Conservation (phyloP, 2,888 invertebrate species). For the Hydraecia micacea region DNA sequence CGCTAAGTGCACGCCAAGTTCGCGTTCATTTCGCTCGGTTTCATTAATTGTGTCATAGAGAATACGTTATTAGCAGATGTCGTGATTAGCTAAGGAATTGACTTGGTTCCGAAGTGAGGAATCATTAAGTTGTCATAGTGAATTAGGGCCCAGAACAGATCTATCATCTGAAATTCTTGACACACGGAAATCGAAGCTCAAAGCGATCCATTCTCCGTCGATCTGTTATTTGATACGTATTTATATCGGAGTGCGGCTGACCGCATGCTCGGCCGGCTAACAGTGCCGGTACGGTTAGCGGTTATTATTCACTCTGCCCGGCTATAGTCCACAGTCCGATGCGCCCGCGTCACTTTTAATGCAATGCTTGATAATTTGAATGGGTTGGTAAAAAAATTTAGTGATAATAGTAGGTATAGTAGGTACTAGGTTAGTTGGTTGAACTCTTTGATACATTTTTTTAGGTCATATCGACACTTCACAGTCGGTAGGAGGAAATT, state of each 20-base stretch:
- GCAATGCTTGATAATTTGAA: slow-evolving; percentile 44
- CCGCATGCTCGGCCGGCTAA: slow-evolving; percentile 58
- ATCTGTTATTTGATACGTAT: slow-evolving; percentile 54
- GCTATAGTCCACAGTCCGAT: slow-evolving; percentile 43
- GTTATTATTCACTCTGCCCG: slow-evolving; percentile 41
- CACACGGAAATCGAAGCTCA: slow-evolving; percentile 37
- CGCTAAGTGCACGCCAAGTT: too few species aligned
- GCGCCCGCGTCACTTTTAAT: slow-evolving; percentile 47
- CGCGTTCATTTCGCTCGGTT: too few species aligned
- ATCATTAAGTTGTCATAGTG: too few species aligned
- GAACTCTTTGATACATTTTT: background rate
- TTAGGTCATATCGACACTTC: background rate
- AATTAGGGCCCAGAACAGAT: background rate
- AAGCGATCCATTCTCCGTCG: slow-evolving; percentile 8
- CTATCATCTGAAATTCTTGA: background rate
- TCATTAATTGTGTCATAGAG: too few species aligned
- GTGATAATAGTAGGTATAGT: background rate
- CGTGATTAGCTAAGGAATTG: too few species aligned
- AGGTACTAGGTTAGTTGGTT: background rate
- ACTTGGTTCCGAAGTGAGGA: too few species aligned
- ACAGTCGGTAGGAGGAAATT: background rate
- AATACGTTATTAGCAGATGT: too few species aligned
- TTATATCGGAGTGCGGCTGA: slow-evolving; percentile 43
- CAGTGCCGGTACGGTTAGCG: slow-evolving; percentile 62
- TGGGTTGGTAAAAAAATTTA: background rate